These are phyloP conservation scores for Tribolium castaneum DNA, from an alignment of 1,140 invertebrate species.

Conservation along the genomic window DNA sequence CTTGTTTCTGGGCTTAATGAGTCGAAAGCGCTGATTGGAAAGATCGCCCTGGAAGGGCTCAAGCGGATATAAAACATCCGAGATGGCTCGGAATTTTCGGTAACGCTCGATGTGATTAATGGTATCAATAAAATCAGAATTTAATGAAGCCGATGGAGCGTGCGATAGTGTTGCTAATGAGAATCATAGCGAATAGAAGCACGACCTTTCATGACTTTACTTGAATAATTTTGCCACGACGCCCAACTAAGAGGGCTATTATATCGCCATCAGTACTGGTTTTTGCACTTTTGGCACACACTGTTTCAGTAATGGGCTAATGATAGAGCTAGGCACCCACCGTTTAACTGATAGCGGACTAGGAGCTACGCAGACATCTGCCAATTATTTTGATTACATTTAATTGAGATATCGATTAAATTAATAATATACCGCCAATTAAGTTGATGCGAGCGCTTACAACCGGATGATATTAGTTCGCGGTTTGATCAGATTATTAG, in stretches of 20 bases:
- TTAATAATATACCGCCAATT: neutral
- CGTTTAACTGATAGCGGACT: neutral
- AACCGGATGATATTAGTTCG: neutral
- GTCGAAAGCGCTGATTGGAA: slow-evolving; percentile 32
- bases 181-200: slow-evolving; percentile 25
- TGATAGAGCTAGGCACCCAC: neutral
- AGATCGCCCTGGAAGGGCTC: slow-evolving; percentile 3
- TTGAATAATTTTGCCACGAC: slow-evolving; percentile 10
- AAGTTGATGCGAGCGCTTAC: neutral
- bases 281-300: neutral
- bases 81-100: slow-evolving; percentile 36
- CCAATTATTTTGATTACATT: neutral
- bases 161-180: slow-evolving; percentile 44
- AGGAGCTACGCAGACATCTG: neutral
- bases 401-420: neutral
- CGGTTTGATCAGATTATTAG: neutral
- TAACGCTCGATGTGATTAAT: slow-evolving; percentile 39
- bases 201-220: neutral
- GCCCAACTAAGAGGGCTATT: slow-evolving; percentile 18
- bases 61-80: slow-evolving; percentile 17
- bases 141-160: slow-evolving; percentile 40
- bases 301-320: neutral
- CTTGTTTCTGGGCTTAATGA: slow-evolving; percentile 41
- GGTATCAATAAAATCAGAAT: slow-evolving; percentile 43
- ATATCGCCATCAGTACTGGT: slow-evolving; percentile 6